A percentile compares a stretch with the other conserved stretches of the same genome.
These are phyloP conservation scores for Cosmia pyralina DNA, from an alignment of 2,888 invertebrate species.

Conservation along the genomic window DNA sequence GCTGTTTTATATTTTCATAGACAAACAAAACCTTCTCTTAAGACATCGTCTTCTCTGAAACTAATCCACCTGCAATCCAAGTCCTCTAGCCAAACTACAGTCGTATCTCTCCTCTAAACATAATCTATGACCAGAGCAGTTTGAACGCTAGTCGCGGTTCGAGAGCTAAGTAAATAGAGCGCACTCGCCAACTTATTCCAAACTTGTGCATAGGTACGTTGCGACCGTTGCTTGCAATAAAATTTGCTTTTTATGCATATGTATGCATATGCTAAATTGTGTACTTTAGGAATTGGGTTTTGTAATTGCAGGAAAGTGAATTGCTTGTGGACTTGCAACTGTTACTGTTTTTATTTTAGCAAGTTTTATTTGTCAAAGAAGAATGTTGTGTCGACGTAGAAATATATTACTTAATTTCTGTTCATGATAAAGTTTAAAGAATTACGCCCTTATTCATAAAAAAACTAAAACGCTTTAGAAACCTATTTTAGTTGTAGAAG, in stretches of 20 bases:
- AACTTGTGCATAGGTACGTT: constrained; percentile 73
- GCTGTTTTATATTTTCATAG: background rate
- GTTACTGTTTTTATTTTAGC: background rate
- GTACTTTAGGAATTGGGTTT: constrained; percentile 24
- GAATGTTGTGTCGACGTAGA: background rate
- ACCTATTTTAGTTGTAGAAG: too few species aligned
- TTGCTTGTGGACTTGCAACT: background rate
- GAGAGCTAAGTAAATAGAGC: constrained; percentile 84
- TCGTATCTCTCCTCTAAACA: constrained; percentile 48
- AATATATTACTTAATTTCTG: background rate
- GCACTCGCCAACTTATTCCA: constrained; percentile 80
- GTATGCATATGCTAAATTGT: constrained; percentile 23
- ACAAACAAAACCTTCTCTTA: too few species aligned
- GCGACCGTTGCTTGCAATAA: constrained; percentile 69
- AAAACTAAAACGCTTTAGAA: too few species aligned
- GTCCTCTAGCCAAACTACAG: background rate
- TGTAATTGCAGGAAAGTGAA: constrained; percentile 1
- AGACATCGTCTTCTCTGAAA: background rate
- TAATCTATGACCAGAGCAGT: constrained; percentile 71
- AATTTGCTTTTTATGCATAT: constrained; percentile 75
- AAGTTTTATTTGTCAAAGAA: background rate
- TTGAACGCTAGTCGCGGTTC: constrained; percentile 76
- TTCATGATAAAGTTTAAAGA: background rate
- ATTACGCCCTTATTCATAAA: too few species aligned
- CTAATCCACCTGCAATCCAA: constrained; percentile 7